A percentile compares a stretch with the other conserved stretches of the same genome.
Evolutionary conservation across 1,140 invertebrate genomes (phyloP).

Genomic region (Penaeus chinensis): DNA sequence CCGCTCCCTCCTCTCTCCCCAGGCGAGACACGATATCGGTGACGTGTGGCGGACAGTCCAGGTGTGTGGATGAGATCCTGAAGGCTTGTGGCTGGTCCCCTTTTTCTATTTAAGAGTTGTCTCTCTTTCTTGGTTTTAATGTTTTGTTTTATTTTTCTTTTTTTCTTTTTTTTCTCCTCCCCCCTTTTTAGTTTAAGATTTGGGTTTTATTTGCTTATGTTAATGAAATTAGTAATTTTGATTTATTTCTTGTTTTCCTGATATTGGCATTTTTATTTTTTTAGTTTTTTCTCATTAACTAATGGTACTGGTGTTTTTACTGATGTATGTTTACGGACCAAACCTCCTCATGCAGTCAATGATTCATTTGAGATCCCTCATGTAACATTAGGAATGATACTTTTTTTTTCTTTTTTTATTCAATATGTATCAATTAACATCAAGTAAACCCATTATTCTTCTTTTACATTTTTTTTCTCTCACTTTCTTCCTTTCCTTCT

Average conservation of each 20-base stretch:
- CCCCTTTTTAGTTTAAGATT: too few species aligned
- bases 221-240: slow-evolving; percentile 21
- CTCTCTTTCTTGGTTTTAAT: slow-evolving; percentile 13
- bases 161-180: not conserved
- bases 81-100: slow-evolving; percentile 30
- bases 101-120: slow-evolving; percentile 18
- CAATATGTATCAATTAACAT: too few species aligned
- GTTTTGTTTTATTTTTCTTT: too few species aligned
- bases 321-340: not conserved
- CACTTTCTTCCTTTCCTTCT: too few species aligned
- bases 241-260: slow-evolving; percentile 32
- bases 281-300: too few species aligned
- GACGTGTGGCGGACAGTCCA: slow-evolving; percentile 63
- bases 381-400: too few species aligned
- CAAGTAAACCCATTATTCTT: too few species aligned
- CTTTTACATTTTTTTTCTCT: too few species aligned
- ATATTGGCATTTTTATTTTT: not conserved
- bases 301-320: slow-evolving; percentile 34
- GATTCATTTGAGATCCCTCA: not conserved
- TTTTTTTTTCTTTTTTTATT: too few species aligned
- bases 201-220: not conserved
- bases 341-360: slow-evolving; percentile 21
- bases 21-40: slow-evolving; percentile 64
- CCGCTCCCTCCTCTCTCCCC: slow-evolving; percentile 57
- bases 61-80: slow-evolving; percentile 56